These are phyloP conservation scores for Parazoanthus swiftii DNA, from an alignment of 92 coral and sea anemone species.

Conservation along the genomic window DNA sequence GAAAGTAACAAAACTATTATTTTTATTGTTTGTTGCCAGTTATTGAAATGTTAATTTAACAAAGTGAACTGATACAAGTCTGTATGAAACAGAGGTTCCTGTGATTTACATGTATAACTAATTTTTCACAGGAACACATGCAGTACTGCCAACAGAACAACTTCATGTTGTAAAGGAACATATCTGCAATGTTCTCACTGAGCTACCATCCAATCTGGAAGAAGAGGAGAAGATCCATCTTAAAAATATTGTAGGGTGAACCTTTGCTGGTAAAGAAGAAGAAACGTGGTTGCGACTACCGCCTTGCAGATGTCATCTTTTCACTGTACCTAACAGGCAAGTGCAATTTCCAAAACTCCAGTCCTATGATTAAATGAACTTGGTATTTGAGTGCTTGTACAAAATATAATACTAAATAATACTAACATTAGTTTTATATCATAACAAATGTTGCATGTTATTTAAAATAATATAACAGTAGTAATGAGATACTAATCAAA, in stretches of 20 bases:
- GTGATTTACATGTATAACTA: not conserved
- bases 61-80: not conserved
- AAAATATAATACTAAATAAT: too few relatives aligned
- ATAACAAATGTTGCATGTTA: too few relatives aligned
- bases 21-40: too few relatives aligned
- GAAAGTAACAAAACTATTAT: too few relatives aligned
- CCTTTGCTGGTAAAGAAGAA: slow-evolving; percentile 54
- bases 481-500: too few relatives aligned
- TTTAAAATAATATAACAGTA: too few relatives aligned
- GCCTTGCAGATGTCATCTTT: slow-evolving; percentile 43
- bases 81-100: not conserved
- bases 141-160: slow-evolving; percentile 55
- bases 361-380: not conserved
- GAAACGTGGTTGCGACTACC: slow-evolving; percentile 45
- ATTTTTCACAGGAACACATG: slow-evolving; percentile 44
- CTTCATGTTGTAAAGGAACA: slow-evolving; percentile 52
- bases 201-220: slow-evolving; percentile 56
- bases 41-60: too few relatives aligned
- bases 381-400: too few relatives aligned
- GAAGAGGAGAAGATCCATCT: slow-evolving; percentile 39
- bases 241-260: slow-evolving; percentile 5
- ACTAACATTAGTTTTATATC: too few relatives aligned
- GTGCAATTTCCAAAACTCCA: slow-evolving; percentile 3
- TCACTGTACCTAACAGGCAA: slow-evolving; percentile 49
- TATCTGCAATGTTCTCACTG: slow-evolving; percentile 47